Conservation (phyloP, 2,888 invertebrate genomes). For the Agrochola circellaris region DNA sequence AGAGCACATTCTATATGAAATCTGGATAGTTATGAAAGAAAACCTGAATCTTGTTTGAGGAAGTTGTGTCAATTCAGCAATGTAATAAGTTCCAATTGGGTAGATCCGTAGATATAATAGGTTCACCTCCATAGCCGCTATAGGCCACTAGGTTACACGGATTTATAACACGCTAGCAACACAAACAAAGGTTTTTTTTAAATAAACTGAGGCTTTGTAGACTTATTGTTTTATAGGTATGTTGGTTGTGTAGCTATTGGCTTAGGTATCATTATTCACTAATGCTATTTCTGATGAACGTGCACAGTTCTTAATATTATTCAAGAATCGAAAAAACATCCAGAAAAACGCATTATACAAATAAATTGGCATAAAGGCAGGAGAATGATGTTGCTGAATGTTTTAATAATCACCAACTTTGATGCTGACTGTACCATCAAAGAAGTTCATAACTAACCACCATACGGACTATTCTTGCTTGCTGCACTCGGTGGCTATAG, state of each 20-base stretch:
- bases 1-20: constrained; percentile 4
- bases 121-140: background rate
- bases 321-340: constrained; percentile 18
- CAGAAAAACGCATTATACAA: background rate
- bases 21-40: constrained; percentile 8
- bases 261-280: constrained; percentile 8
- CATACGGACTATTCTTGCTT: no score
- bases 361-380: no score
- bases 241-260: background rate
- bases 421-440: background rate
- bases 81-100: constrained; percentile 11
- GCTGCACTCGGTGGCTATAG: no score
- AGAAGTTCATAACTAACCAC: no score
- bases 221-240: background rate
- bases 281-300: constrained; percentile 11
- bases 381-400: background rate
- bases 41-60: constrained; percentile 15
- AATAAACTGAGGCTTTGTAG: background rate
- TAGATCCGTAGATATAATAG: no score
- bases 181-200: background rate
- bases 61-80: constrained; percentile 18
- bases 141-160: constrained; percentile 10
- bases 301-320: background rate
- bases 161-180: constrained; percentile 5
- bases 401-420: background rate